These are phyloP conservation scores for Chironomus riparius DNA, from an alignment of 2,888 invertebrate genomes.

Conservation along the genomic window DNA sequence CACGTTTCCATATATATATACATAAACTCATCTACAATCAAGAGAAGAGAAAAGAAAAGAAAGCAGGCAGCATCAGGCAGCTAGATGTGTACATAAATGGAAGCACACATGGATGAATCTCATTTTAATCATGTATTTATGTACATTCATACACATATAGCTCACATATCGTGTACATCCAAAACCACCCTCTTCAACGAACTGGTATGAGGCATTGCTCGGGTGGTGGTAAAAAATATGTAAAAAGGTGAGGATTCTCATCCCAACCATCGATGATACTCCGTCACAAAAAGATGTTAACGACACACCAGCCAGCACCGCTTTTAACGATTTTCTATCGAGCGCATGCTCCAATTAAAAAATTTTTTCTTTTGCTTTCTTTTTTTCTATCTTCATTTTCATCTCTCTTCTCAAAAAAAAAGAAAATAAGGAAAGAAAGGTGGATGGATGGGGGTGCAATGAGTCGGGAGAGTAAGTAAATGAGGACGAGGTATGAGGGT, in stretches of 20 bases:
- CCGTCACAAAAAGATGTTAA: not conserved
- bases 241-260: not conserved
- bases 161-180: no score
- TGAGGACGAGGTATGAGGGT: no score
- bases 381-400: not conserved
- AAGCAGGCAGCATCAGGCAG: not conserved
- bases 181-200: no score
- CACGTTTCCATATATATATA: not conserved
- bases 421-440: not conserved
- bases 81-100: not conserved
- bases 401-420: not conserved
- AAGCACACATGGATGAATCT: constrained; percentile 10
- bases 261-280: not conserved
- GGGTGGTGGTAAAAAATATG: not conserved
- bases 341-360: constrained; percentile 5
- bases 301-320: constrained; percentile 11
- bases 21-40: not conserved
- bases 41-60: not conserved
- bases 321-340: not conserved
- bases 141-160: no score
- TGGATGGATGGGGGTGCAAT: no score
- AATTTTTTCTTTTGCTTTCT: not conserved
- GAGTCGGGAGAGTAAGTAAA: no score
- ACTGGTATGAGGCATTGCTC: not conserved
- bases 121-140: constrained; percentile 1